Evolutionary conservation across 2,113 vertebrate species (phyloP).

Genomic region (Antennarius striatus): DNA sequence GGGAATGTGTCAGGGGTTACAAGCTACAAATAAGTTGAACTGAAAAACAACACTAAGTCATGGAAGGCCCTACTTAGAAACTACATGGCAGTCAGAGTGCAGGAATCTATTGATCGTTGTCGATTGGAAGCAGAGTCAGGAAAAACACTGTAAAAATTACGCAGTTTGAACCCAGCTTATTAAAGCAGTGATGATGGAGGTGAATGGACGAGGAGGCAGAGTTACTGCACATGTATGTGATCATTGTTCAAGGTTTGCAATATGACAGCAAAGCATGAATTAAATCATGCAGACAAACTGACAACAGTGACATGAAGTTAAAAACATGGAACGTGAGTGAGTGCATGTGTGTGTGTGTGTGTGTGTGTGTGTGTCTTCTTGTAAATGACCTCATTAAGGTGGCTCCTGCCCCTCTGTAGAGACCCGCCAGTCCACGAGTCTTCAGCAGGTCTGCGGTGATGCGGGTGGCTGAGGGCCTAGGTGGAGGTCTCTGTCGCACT

Average conservation of each 20-base stretch:
- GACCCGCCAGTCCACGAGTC: slow-evolving; percentile 78
- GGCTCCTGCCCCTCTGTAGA: slow-evolving; percentile 83
- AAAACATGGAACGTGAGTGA: background rate
- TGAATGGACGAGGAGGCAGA: background rate
- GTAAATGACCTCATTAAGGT: slow-evolving; percentile 84
- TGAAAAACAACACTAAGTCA: no score
- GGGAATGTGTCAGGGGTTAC: background rate
- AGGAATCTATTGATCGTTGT: slow-evolving; percentile 58
- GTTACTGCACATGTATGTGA: background rate
- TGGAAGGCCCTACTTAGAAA: slow-evolving; percentile 11
- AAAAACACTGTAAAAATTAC: slow-evolving; percentile 25
- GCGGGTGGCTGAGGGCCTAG: slow-evolving; percentile 70
- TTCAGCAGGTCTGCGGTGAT: slow-evolving; percentile 80
- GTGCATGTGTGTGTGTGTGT: background rate
- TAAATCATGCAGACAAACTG: background rate
- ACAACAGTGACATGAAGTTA: background rate
- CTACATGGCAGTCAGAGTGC: slow-evolving; percentile 48
- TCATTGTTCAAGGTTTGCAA: background rate
- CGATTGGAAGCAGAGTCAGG: slow-evolving; percentile 38
- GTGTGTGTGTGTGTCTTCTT: slow-evolving; percentile 11
- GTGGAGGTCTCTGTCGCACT: slow-evolving; percentile 25
- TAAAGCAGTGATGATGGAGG: slow-evolving; percentile 10
- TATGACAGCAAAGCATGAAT: background rate
- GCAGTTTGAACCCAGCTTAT: slow-evolving; percentile 24
- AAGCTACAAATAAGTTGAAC: background rate